These are phyloP conservation scores for Hetaerina titia DNA, from an alignment of 2,888 invertebrate genomes.

Conservation along the genomic window DNA sequence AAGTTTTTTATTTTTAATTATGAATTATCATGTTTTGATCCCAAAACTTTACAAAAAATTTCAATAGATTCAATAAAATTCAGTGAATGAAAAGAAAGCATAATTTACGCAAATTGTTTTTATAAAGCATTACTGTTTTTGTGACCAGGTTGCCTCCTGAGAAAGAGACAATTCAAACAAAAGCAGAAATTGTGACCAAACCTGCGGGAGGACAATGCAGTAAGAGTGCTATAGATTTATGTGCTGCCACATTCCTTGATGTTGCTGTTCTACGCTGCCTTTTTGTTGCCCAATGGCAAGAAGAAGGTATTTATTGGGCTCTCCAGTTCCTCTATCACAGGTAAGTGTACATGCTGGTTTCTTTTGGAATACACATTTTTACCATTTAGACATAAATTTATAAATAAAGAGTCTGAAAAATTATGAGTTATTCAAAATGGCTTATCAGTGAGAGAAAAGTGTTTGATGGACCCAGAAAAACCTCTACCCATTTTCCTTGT, in stretches of 20 bases:
- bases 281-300: conserved; percentile 98
- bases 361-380: background rate
- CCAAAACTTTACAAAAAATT: too few species aligned
- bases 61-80: too few species aligned
- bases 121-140: background rate
- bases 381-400: conserved; percentile 66
- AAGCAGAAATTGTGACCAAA: conserved; percentile 66
- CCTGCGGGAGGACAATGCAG: conserved; percentile 69
- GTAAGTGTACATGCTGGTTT: conserved; percentile 77
- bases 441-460: too few species aligned
- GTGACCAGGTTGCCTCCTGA: conserved; percentile 81
- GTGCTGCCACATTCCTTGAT: conserved; percentile 96
- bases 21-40: too few species aligned
- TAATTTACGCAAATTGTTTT: background rate
- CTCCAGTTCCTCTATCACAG: conserved; percentile 93
- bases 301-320: conserved; percentile 99
- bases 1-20: background rate
- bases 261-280: conserved; percentile 97
- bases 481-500: too few species aligned
- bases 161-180: conserved; percentile 85
- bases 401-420: background rate
- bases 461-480: too few species aligned
- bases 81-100: too few species aligned
- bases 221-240: conserved; percentile 79
- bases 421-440: too few species aligned